Evolutionary conservation across 2,113 vertebrate species (phyloP).

Genomic region (Limnothrissa miodon): DNA sequence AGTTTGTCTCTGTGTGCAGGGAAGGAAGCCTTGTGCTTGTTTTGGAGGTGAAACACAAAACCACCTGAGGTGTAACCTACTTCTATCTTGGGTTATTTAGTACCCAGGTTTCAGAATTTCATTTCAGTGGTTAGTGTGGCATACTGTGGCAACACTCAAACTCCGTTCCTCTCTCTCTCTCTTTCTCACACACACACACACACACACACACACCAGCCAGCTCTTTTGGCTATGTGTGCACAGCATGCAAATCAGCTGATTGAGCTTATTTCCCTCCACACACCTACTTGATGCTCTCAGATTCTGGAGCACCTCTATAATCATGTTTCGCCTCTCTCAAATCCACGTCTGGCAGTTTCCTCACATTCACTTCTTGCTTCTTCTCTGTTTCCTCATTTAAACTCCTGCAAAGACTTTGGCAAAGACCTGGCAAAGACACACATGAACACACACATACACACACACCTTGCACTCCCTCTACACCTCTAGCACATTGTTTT

Average conservation of each 20-base stretch:
- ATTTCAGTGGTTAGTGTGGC: no score
- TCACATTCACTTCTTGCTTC: conserved; percentile 34
- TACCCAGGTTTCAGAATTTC: background rate
- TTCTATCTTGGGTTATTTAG: background rate
- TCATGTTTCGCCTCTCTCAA: background rate
- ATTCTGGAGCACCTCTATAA: background rate
- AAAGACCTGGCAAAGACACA: background rate
- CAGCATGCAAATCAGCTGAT: conserved; percentile 22
- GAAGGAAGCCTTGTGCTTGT: background rate
- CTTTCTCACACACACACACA: background rate
- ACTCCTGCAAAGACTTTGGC: conserved; percentile 5
- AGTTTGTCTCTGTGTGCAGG: background rate
- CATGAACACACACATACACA: conserved; percentile 11
- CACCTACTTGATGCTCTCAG: conserved; percentile 19
- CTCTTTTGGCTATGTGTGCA: background rate
- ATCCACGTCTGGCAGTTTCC: conserved; percentile 24
- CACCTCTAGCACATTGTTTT: conserved; percentile 84
- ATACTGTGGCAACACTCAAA: background rate
- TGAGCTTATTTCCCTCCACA: background rate
- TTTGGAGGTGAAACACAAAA: background rate
- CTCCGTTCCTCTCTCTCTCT: background rate
- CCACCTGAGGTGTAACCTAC: background rate
- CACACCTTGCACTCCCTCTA: conserved; percentile 35
- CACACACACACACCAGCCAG: background rate
- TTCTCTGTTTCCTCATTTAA: background rate